Percentiles rank a stretch among this genome's conserved stretches.
phyloP scores from a whole-genome alignment of 2,888 invertebrate genomes.

The Plebejus melissa region DNA sequence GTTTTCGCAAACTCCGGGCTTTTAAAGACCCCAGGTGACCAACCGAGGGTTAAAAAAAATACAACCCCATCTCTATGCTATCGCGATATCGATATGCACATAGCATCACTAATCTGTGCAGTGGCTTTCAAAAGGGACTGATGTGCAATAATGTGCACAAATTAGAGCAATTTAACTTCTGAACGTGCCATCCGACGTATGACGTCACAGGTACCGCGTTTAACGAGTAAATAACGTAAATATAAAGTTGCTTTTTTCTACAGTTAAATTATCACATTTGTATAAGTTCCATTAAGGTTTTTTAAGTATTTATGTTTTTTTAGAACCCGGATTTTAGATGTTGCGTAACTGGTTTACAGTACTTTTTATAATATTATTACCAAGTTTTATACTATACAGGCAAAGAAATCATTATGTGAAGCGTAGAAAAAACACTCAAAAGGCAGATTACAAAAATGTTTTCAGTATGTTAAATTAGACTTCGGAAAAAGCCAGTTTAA shows the following conservation, averaged over 20 bases:
- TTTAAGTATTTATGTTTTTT: neutral
- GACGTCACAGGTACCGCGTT: slow-evolving; percentile 35
- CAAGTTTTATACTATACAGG: no score
- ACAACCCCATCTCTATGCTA: neutral
- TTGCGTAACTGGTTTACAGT: neutral
- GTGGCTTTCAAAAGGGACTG: slow-evolving; percentile 56
- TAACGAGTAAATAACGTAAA: slow-evolving; percentile 42
- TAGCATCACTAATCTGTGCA: slow-evolving; percentile 59
- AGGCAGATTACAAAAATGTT: neutral
- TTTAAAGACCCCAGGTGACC: no score
- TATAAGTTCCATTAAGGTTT: neutral
- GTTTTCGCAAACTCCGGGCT: no score
- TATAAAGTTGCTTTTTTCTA: slow-evolving; percentile 32
- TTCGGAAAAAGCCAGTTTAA: neutral
- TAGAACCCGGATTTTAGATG: neutral
- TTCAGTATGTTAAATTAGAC: neutral
- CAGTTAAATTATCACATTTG: neutral
- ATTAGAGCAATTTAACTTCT: slow-evolving; percentile 75
- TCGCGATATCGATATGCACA: slow-evolving; percentile 11
- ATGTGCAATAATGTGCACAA: slow-evolving; percentile 67
- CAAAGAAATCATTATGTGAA: no score
- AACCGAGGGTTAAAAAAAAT: neutral
- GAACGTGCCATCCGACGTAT: slow-evolving; percentile 51
- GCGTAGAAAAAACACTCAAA: neutral
- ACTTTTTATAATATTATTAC: neutral